Evolutionary conservation across 1,140 invertebrate genomes (phyloP).

Genomic region (Uloborus diversus): DNA sequence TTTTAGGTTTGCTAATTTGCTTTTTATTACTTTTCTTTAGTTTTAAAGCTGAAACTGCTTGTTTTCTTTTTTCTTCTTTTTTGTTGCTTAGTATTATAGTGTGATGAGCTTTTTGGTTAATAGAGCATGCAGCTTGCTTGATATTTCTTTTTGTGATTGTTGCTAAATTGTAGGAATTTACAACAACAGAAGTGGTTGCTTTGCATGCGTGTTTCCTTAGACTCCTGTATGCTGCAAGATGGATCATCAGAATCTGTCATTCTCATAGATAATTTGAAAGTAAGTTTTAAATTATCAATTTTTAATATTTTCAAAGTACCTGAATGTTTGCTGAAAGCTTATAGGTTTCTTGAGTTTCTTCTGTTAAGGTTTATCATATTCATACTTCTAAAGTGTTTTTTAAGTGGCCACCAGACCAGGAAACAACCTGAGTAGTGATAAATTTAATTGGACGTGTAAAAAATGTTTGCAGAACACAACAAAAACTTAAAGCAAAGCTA

Average conservation of each 20-base stretch:
- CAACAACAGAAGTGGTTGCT: constrained; percentile 52
- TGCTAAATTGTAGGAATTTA: constrained; percentile 54
- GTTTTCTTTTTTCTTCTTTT: constrained; percentile 10
- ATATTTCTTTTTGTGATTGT: constrained; percentile 56
- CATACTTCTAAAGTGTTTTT: too few relatives aligned
- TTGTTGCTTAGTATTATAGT: constrained; percentile 36
- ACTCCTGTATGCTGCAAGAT: constrained; percentile 22
- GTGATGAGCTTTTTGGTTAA: constrained; percentile 21
- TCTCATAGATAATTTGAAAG: constrained; percentile 19
- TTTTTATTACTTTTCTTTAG: constrained; percentile 20
- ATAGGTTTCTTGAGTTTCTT: too few relatives aligned
- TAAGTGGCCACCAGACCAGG: too few relatives aligned
- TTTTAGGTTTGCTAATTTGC: constrained; percentile 11
- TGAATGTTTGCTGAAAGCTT: too few relatives aligned
- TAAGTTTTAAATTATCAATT: constrained; percentile 8
- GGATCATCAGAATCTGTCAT: constrained; percentile 20
- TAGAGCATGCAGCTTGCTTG: constrained; percentile 52
- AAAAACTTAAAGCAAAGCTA: too few relatives aligned
- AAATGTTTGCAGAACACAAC: too few relatives aligned
- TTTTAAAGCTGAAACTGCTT: constrained; percentile 19
- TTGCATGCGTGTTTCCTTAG: constrained; percentile 56
- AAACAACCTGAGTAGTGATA: too few relatives aligned
- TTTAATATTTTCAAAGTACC: too few relatives aligned
- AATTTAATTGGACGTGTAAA: too few relatives aligned
- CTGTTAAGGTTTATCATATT: too few relatives aligned